Conservation (phyloP, 1,140 invertebrate genomes). For the Bombus pyrosoma region DNA sequence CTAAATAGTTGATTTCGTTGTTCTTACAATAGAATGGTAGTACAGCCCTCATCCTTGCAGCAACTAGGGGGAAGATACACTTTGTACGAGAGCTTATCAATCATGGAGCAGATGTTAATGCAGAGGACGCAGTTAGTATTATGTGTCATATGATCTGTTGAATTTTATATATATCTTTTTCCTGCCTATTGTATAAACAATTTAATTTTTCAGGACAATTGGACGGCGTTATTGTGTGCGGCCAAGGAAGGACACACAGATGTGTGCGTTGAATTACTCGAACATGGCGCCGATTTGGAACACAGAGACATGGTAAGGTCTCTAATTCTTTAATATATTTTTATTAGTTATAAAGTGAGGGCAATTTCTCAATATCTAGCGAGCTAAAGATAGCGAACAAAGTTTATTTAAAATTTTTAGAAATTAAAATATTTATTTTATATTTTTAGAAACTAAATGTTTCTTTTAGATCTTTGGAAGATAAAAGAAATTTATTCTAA, state of each 20-base stretch:
- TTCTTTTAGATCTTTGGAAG: too few species aligned
- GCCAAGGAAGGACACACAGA: constrained; percentile 94
- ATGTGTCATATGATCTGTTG: background rate
- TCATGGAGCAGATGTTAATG: constrained; percentile 94
- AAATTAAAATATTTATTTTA: too few species aligned
- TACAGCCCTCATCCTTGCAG: constrained; percentile 95
- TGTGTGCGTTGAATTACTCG: constrained; percentile 91
- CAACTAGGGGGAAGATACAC: constrained; percentile 89
- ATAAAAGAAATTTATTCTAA: too few species aligned
- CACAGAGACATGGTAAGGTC: constrained; percentile 94
- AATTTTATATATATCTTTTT: background rate
- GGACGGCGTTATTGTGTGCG: constrained; percentile 95
- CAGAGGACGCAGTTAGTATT: constrained; percentile 89
- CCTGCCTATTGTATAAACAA: background rate
- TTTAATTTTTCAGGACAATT: constrained; percentile 88
- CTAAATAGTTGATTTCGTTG: constrained; percentile 28
- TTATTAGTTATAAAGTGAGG: too few species aligned
- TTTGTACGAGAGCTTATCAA: constrained; percentile 93
- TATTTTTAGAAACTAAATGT: too few species aligned
- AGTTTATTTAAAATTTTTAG: too few species aligned
- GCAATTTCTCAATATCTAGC: too few species aligned
- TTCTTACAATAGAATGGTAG: constrained; percentile 89
- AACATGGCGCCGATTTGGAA: constrained; percentile 94
- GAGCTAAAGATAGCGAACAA: too few species aligned
- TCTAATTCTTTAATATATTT: too few species aligned